Conservation (phyloP, 2,888 invertebrate genomes). For the Phalera bucephala region DNA sequence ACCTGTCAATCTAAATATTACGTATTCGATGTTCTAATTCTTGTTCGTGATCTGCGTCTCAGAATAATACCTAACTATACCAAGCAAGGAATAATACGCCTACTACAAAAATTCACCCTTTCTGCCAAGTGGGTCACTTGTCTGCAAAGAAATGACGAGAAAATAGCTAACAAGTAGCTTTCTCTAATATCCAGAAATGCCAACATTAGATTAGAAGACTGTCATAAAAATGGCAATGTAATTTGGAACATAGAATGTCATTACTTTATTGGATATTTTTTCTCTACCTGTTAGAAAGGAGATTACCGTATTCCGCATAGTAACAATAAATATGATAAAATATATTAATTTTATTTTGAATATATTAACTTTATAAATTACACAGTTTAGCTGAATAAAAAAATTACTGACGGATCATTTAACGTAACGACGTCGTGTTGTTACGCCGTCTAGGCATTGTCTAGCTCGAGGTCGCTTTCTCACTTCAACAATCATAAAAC, state of each 20-base stretch:
- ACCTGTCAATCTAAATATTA: slow-evolving; percentile 3
- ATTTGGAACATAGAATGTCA: slow-evolving; percentile 10
- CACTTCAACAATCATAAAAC: slow-evolving; percentile 25
- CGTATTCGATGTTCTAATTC: slow-evolving; percentile 14
- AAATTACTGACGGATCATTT: slow-evolving; percentile 27
- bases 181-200: slow-evolving; percentile 32
- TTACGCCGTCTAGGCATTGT: slow-evolving; percentile 38
- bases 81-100: slow-evolving; percentile 38
- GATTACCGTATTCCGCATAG: too few relatives aligned
- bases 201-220: slow-evolving; percentile 24
- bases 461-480: slow-evolving; percentile 32
- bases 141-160: slow-evolving; percentile 52
- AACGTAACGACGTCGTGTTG: slow-evolving; percentile 24
- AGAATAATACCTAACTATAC: slow-evolving; percentile 15
- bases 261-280: slow-evolving; percentile 3
- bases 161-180: slow-evolving; percentile 42
- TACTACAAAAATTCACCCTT: slow-evolving; percentile 43
- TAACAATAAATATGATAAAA: too few relatives aligned
- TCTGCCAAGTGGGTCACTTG: slow-evolving; percentile 74
- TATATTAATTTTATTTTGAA: not conserved
- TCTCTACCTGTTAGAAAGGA: too few relatives aligned
- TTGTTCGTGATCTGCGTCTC: slow-evolving; percentile 14
- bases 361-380: too few relatives aligned
- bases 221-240: slow-evolving; percentile 18
- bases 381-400: slow-evolving; percentile 15